These are phyloP conservation scores for Caenorhabditis plicata DNA, from an alignment of 2,888 invertebrate genomes.

Conservation along the genomic window DNA sequence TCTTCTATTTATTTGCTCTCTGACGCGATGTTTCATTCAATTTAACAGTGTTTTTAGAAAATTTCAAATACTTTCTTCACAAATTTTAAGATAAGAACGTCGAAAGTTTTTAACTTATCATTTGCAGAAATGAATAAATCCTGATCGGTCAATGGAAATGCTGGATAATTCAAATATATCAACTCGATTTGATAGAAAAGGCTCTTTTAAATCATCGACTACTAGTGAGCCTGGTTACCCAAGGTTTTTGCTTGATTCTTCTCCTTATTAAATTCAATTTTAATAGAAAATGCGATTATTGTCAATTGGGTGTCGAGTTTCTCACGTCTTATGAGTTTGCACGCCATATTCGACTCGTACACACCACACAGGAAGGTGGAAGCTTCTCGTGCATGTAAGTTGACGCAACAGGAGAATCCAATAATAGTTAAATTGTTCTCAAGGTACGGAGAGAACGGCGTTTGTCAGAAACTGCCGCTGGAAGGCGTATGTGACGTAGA, in stretches of 20 bases:
- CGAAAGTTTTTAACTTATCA: no score
- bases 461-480: conserved; percentile 83
- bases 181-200: no score
- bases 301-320: conserved; percentile 29
- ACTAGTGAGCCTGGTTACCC: conserved; percentile 30
- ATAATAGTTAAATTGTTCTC: neutral
- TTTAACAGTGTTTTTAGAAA: no score
- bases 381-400: conserved; percentile 55
- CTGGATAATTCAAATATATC: no score
- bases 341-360: conserved; percentile 47
- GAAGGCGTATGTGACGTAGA: conserved; percentile 85
- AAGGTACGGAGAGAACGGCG: conserved; percentile 83
- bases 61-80: no score
- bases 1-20: no score
- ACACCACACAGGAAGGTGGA: conserved; percentile 58
- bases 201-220: no score
- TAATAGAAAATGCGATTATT: conserved; percentile 36
- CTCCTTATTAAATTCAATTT: neutral
- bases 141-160: no score
- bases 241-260: no score
- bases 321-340: conserved; percentile 37
- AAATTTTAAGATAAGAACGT: no score
- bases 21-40: no score
- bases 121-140: no score
- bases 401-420: neutral